Base-by-base conservation (phyloP, 2,113 vertebrate species). In the Stegostoma tigrinum region DNA sequence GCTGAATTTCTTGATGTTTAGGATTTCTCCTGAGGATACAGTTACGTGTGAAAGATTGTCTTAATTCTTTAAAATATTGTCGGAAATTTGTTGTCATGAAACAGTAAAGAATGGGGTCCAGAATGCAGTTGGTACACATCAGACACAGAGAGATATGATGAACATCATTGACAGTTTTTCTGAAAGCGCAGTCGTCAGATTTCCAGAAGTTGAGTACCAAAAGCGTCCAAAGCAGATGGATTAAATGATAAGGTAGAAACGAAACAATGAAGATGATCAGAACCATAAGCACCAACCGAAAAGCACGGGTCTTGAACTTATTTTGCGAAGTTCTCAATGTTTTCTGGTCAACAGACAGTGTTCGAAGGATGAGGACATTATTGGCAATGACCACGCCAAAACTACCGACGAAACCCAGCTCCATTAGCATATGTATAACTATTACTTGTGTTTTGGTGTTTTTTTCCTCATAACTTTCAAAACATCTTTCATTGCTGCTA, bases 41-140 rank as follows among this genome's bases (percentile, higher is more conserved):
- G 1, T 45, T 68, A 30, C 5, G 5, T 12, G 21, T 45, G 10
- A 21, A 70, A 27, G 38, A 45, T 21, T 27, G n/a, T 17, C 12
- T 95, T 38, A 70, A 48, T 0, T 48, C 38, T 48, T 24, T 72
- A 8, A 95, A 2, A n/a, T 95, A 72, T 30, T 48, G 38, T 10
- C 2, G 48, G 95, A 55, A 68, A 27, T n/a, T 17, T 87, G 0
- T 34, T 5, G 72, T 78, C 78, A 96, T 15, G 96, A 94, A 1
- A 72, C 42, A 2, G n/a, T 0, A 0, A 78, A 15, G 0, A 24
- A 45, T 0, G 52, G 61, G n/a, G 78, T 95, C 90, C 83, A 30
- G 66, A 64, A 85, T 24, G 27, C 70, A 96, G 64, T 15, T 68
- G 30, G 10, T 95, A 95, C 67, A 95, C 80, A 78, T 5, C 48